Percentiles rank a stretch among this genome's conserved stretches.
phyloP scores from a whole-genome alignment of 2,797 vertebrate species.

The Sebastes vulpes region DNA sequence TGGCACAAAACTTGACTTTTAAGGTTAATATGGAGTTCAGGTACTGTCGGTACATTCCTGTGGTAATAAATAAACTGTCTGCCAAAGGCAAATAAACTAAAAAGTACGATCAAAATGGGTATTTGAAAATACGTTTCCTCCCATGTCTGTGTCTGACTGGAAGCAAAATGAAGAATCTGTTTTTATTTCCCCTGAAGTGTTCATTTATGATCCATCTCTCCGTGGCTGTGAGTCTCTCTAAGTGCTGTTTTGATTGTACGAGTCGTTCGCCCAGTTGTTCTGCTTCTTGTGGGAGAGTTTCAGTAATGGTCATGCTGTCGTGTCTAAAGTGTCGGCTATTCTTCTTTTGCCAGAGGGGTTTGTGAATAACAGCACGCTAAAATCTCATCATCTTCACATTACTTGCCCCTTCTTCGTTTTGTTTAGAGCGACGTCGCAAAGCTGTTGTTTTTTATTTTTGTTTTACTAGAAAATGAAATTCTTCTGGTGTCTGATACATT shows the following conservation, averaged over 20 bases:
- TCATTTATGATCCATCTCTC: slow-evolving; percentile 36
- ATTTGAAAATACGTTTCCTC: not conserved
- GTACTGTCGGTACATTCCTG: not conserved
- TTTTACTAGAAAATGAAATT: not conserved
- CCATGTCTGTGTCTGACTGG: slow-evolving; percentile 8
- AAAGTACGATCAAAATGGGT: not conserved
- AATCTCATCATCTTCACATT: slow-evolving; percentile 35
- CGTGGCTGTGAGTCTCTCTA: slow-evolving; percentile 23
- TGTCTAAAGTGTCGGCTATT: slow-evolving; percentile 22
- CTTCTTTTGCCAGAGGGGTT: slow-evolving; percentile 14
- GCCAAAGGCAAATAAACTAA: not conserved
- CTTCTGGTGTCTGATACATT: not conserved
- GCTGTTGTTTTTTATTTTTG: not conserved
- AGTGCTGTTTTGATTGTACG: slow-evolving; percentile 55
- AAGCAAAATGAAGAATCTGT: slow-evolving; percentile 20
- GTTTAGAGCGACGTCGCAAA: not conserved
- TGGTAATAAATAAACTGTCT: not conserved
- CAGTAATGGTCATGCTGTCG: slow-evolving; percentile 28
- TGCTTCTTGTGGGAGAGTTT: slow-evolving; percentile 26
- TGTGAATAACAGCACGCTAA: slow-evolving; percentile 5
- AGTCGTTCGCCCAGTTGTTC: slow-evolving; percentile 9
- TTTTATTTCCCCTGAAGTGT: slow-evolving; percentile 1
- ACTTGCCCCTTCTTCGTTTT: not conserved
- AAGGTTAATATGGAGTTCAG: not conserved
- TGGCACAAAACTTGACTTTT: not conserved